Evolutionary conservation across 2,888 invertebrate genomes (phyloP), one percentile per base, ranked within the genome.

Genomic region (Poecilobothrus nobilitatus): DNA sequence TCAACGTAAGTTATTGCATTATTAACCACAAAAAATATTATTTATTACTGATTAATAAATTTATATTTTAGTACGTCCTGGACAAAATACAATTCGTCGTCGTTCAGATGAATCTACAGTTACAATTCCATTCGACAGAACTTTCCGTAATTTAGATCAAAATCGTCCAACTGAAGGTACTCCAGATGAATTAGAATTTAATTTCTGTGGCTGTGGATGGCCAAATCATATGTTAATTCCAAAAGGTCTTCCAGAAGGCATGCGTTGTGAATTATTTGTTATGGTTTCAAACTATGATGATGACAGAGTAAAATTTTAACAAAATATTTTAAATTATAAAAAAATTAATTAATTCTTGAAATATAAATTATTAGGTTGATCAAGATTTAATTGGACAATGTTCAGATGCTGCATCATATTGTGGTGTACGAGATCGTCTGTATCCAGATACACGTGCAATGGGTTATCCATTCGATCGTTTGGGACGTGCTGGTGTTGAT

Each of bases 391-490:
- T 77, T 18, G 81, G 84, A 63, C 78, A 80, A 3, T 93, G 92
- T 79, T 87, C 86, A 65, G 89, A 91, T 78, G 91, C 92, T 0
- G 86, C 87, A 67, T 89, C 90, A 73, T 94, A 87, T 81, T 94
- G 94, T 75, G 94, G 94, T 1, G 83, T 93, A 22, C 86, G 87
- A 68, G 91, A 91, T 81, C 85, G 86, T 69, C 83, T 87, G 74
- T 94, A 91, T 80, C 94, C 94, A 0, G 94, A 94, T 82, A 85
- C 86, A 61, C 86, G 91, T 69, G 71, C 91, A 7, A 94, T 94
- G 94, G 94, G 94, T 65, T 94, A 85, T 83, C 94, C 94, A 15
- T 94, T 94, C 83, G 94, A 94, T 82, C 86, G 93, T 0, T 82
- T 85, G 70, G 85, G 87, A 0, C 83, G 87, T 64, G 72, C 79